phyloP scores from a whole-genome alignment of 2,113 vertebrate genomes.

The Seriola quinqueradiata region DNA sequence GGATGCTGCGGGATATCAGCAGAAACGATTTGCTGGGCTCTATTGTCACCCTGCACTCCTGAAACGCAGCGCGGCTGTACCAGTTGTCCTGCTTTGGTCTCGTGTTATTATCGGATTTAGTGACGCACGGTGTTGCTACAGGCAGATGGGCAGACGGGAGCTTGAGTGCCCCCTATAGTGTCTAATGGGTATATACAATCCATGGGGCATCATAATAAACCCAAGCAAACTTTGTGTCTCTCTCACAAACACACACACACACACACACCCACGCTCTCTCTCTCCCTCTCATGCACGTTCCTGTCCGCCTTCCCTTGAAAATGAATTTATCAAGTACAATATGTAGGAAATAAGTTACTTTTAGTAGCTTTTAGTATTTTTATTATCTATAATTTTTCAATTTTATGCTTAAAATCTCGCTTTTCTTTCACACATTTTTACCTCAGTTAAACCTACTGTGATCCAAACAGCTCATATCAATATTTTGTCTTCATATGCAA shows the following conservation, averaged over 20 bases:
- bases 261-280: too few relatives aligned
- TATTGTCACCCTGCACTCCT: background rate
- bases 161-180: constrained; percentile 69
- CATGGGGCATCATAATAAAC: background rate
- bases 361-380: background rate
- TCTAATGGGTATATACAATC: background rate
- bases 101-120: constrained; percentile 48
- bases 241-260: background rate
- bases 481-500: background rate
- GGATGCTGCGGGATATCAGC: background rate
- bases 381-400: background rate
- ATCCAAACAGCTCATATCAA: background rate
- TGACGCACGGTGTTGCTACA: constrained; percentile 52
- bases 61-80: background rate
- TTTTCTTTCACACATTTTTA: background rate
- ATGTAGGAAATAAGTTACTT: background rate
- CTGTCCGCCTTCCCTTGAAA: background rate
- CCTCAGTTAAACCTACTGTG: too few relatives aligned
- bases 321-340: background rate
- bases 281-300: background rate
- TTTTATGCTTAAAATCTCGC: background rate
- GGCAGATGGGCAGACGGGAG: constrained; percentile 28
- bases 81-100: background rate
- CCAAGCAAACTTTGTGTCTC: background rate
- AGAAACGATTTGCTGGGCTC: background rate